phyloP scores from a whole-genome alignment of 2,797 vertebrate genomes.

The Lindbergichthys nudifrons region DNA sequence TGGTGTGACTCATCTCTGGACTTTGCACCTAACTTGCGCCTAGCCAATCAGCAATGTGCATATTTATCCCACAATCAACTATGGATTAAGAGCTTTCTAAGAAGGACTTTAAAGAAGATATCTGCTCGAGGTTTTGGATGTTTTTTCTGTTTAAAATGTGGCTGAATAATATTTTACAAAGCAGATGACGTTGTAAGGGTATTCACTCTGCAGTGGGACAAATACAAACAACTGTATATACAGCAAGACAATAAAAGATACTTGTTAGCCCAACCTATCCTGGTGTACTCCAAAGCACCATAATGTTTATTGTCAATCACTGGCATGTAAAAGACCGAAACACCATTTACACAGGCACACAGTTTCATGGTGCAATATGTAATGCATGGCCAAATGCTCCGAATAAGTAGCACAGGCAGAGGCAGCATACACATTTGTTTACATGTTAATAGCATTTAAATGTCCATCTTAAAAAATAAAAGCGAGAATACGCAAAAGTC shows the following conservation, averaged over 20 bases:
- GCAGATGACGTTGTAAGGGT: slow-evolving; percentile 20
- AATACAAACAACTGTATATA: not conserved
- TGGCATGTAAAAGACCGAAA: not conserved
- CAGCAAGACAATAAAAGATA: not conserved
- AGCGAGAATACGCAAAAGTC: too few relatives aligned
- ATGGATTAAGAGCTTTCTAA: slow-evolving; percentile 67
- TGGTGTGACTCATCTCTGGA: slow-evolving; percentile 63
- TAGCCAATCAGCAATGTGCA: slow-evolving; percentile 60
- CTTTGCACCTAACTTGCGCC: slow-evolving; percentile 59
- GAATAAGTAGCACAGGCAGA: too few relatives aligned
- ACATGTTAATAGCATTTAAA: too few relatives aligned
- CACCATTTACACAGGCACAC: not conserved
- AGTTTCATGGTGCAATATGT: too few relatives aligned
- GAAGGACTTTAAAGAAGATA: slow-evolving; percentile 37
- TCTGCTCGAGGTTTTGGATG: slow-evolving; percentile 22
- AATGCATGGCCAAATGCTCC: too few relatives aligned
- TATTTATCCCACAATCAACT: slow-evolving; percentile 66
- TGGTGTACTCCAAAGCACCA: not conserved
- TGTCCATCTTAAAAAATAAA: too few relatives aligned
- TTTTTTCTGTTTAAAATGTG: slow-evolving; percentile 28
- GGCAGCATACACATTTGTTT: too few relatives aligned
- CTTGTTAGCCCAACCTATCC: not conserved
- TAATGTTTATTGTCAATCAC: not conserved
- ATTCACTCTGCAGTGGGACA: not conserved
- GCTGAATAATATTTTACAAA: slow-evolving; percentile 32